A percentile compares a stretch with the other conserved stretches of the same genome.
These are phyloP conservation scores for Dynastes grantii DNA, from an alignment of 2,888 invertebrate genomes.

Conservation along the genomic window DNA sequence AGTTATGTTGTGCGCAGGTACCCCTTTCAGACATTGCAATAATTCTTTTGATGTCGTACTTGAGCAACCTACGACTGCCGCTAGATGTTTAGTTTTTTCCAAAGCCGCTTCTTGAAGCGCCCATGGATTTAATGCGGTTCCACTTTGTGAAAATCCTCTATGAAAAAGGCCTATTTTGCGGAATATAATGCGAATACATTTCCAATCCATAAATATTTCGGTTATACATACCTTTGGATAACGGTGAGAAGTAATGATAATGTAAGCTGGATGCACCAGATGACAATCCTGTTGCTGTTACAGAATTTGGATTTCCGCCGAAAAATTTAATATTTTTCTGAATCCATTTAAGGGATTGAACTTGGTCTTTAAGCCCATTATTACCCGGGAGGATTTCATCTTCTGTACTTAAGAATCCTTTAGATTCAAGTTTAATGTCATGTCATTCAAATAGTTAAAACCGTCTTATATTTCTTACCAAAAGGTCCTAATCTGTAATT, in stretches of 20 bases:
- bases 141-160: conserved; percentile 79
- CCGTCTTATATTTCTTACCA: neutral
- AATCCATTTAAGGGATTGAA: conserved; percentile 78
- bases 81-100: conserved; percentile 75
- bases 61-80: conserved; percentile 76
- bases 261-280: conserved; percentile 83
- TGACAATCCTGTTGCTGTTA: conserved; percentile 79
- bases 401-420: conserved; percentile 81
- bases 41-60: conserved; percentile 72
- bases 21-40: conserved; percentile 76
- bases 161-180: conserved; percentile 54
- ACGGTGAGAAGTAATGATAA: conserved; percentile 78
- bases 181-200: too few species aligned
- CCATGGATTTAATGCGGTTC: conserved; percentile 75
- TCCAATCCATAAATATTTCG: neutral
- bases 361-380: conserved; percentile 81
- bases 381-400: conserved; percentile 79
- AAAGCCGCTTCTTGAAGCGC: conserved; percentile 72
- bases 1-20: conserved; percentile 75
- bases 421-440: neutral
- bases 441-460: neutral
- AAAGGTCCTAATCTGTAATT: conserved; percentile 63
- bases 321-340: conserved; percentile 78
- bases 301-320: conserved; percentile 78
- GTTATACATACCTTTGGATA: conserved; percentile 67